Conservation (phyloP, 1,140 invertebrate species). For the Scaptomyza graminum region DNA sequence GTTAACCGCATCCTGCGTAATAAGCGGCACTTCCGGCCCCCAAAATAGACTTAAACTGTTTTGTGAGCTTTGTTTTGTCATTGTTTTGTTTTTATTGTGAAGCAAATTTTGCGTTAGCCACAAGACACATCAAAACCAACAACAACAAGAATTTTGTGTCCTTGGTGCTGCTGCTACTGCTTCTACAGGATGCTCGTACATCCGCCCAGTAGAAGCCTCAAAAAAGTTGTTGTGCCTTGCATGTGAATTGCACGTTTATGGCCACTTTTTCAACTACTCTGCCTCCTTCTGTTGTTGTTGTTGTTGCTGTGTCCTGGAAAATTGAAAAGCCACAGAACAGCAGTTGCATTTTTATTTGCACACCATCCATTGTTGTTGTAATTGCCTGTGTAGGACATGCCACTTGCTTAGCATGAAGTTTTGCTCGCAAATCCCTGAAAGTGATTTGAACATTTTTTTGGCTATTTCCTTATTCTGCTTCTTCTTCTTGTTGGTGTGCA, state of each 20-base stretch:
- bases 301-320: conserved; percentile 41
- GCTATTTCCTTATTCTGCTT: background rate
- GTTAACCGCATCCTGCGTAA: conserved; percentile 81
- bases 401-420: conserved; percentile 56
- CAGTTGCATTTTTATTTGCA: conserved; percentile 74
- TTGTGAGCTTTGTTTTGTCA: conserved; percentile 38
- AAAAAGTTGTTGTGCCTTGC: conserved; percentile 62
- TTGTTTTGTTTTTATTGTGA: conserved; percentile 75
- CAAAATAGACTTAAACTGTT: conserved; percentile 69
- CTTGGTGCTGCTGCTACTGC: conserved; percentile 18
- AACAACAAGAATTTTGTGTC: conserved; percentile 14
- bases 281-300: conserved; percentile 7
- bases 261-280: conserved; percentile 43
- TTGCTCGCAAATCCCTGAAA: conserved; percentile 19
- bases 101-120: conserved; percentile 56
- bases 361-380: conserved; percentile 66
- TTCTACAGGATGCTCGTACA: conserved; percentile 56
- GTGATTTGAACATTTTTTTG: conserved; percentile 37
- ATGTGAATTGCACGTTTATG: conserved; percentile 76
- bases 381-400: conserved; percentile 72
- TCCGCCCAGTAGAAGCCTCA: conserved; percentile 41
- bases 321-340: conserved; percentile 64
- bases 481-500: conserved; percentile 5
- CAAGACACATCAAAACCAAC: conserved; percentile 22
- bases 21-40: conserved; percentile 74